Evolutionary conservation across 92 coral and sea anemone genomes (phyloP).

Genomic region (Galaxea fascicularis): DNA sequence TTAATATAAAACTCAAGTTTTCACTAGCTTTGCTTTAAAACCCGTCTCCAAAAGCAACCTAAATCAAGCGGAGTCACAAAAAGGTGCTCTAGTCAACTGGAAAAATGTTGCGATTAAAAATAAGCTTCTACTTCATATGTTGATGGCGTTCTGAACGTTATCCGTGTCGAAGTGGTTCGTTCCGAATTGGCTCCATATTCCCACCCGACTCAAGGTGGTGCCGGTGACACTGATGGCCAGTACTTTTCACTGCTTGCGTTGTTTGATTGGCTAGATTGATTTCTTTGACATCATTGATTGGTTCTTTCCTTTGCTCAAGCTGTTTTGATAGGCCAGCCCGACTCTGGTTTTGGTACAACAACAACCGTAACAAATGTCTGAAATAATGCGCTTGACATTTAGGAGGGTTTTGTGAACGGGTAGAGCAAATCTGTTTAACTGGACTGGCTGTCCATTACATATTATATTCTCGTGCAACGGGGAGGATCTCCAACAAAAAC

Average conservation of each 20-base stretch:
- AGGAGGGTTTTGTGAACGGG: background rate
- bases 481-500: too few relatives aligned
- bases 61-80: background rate
- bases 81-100: too few relatives aligned
- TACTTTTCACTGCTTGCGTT: too few relatives aligned
- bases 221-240: too few relatives aligned
- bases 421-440: background rate
- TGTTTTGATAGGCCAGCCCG: background rate
- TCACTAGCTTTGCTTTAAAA: background rate
- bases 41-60: conserved; percentile 8
- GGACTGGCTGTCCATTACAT: background rate
- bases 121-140: too few relatives aligned
- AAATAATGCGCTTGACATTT: background rate
- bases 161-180: too few relatives aligned
- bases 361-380: background rate
- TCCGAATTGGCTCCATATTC: too few relatives aligned
- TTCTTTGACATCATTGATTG: background rate
- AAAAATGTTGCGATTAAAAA: too few relatives aligned
- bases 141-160: too few relatives aligned
- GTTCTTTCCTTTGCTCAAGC: background rate
- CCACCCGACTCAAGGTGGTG: too few relatives aligned
- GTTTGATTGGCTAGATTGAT: too few relatives aligned
- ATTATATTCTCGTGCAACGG: too few relatives aligned
- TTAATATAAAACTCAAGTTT: background rate
- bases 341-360: background rate